Percentiles rank a stretch among this genome's conserved stretches.
Evolutionary conservation across 1,140 invertebrate species (phyloP).

Genomic region (Cryptotermes secundus): DNA sequence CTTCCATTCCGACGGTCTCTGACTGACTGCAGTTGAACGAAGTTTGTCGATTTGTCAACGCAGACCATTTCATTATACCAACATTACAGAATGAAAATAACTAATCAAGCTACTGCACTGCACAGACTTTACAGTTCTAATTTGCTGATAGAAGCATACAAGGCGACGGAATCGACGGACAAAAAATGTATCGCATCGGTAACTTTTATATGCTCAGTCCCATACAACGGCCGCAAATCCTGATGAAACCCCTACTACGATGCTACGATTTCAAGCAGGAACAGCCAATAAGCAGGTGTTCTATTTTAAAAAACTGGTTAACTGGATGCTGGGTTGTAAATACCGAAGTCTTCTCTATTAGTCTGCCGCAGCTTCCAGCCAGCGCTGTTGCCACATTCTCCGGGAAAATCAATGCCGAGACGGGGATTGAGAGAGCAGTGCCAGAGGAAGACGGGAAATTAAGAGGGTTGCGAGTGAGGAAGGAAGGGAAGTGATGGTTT

Average conservation of each 20-base stretch:
- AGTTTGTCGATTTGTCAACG: constrained; percentile 13
- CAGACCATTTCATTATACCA: background rate
- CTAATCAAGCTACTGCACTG: background rate
- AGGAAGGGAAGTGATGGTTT: background rate
- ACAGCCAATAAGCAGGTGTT: too few species aligned
- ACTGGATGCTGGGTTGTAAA: background rate
- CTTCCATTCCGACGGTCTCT: background rate
- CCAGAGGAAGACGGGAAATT: constrained; percentile 14
- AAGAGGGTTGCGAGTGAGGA: constrained; percentile 13
- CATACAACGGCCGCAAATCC: too few species aligned
- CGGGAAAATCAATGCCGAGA: background rate
- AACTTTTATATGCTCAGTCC: too few species aligned
- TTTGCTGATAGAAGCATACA: too few species aligned
- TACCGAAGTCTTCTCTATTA: background rate
- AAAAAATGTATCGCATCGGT: too few species aligned
- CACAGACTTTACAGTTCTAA: background rate
- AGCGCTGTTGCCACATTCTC: constrained; percentile 8
- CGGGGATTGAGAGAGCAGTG: background rate
- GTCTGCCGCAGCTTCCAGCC: constrained; percentile 6
- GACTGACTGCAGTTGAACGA: constrained; percentile 11
- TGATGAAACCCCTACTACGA: too few species aligned
- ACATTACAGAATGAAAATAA: background rate
- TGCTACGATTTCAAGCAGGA: too few species aligned
- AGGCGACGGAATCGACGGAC: too few species aligned
- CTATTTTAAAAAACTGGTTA: background rate